Evolutionary conservation across 35 echinoderm and acorn worm genomes (phyloP), one percentile per base, ranked within the genome.

Genomic region (Ptychodera flava): DNA sequence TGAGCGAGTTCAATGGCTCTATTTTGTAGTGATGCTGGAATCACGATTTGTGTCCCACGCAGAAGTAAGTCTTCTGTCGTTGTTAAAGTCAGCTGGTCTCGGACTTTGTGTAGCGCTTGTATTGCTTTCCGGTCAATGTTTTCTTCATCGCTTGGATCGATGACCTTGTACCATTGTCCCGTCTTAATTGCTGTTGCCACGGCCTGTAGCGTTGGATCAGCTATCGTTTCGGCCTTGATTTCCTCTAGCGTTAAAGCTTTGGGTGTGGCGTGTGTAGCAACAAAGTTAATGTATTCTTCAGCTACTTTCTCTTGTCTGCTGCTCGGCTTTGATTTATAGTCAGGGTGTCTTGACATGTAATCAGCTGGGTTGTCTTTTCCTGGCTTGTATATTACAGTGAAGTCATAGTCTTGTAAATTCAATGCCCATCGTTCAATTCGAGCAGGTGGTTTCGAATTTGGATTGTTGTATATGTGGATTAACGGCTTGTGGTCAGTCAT

Each of bases 341-440:
- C 0, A 0, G 88, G 91, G 35, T 90, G 94, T 29, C 91, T 80
- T 34, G 94, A 97, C 81, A 92, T 81, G 32, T 79, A 92, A 75
- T 92, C 91, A 1, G 87, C 87, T 30, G 93, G 93, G 34, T 95
- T 95, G 27, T 0, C 0, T 79, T 89, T 85, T 36, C 84, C 93
- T 35, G 90, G 82, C 31, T 35, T 30, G 30, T 92, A 90, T 32
- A 28, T n/a, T 29, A 92, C 45, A 0, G 16, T 28, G 32, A 28
- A 79, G 1, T 79, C 1, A 29, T 88, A 92, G 15, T 22, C 2
- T 36, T 88, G 90, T 10, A 92, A 33, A 35, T 81, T 6, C 27
- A 92, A 53, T 36, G 22, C 84, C 90, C 90, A 88, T 14, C 80
- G 36, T 33, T 83, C 80, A 30, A 92, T 79, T 33, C 91, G 52